phyloP scores from a whole-genome alignment of 1,140 invertebrate species.

The Bombus fervidus region DNA sequence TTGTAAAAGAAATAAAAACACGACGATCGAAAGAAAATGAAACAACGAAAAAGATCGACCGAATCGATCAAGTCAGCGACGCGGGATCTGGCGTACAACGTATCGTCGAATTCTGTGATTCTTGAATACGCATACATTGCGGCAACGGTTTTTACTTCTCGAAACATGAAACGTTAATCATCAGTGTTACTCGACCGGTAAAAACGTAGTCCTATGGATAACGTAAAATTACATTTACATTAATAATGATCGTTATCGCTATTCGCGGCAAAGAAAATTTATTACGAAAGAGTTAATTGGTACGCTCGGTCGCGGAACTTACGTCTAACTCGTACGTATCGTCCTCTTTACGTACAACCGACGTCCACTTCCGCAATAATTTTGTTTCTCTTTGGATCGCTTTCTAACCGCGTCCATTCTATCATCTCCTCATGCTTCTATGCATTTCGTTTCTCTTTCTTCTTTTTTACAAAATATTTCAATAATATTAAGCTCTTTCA shows the following conservation, averaged over 20 bases:
- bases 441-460: neutral
- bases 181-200: conserved; percentile 12
- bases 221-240: conserved; percentile 49
- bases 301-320: neutral
- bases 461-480: conserved; percentile 48
- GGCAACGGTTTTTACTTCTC: neutral
- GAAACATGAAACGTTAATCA: neutral
- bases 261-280: conserved; percentile 36
- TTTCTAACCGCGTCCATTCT: neutral
- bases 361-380: neutral
- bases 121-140: conserved; percentile 22
- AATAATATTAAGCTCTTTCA: conserved; percentile 48
- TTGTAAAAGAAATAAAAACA: neutral
- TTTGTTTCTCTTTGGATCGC: conserved; percentile 19
- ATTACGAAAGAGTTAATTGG: conserved; percentile 26
- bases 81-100: neutral
- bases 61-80: neutral
- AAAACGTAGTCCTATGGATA: conserved; percentile 41
- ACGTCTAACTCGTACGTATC: neutral
- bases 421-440: neutral
- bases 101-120: conserved; percentile 3
- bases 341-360: neutral
- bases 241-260: conserved; percentile 37
- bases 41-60: neutral
- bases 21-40: neutral